Base-by-base conservation (phyloP, 1,140 invertebrate species). In the Dolichoris vasculosae region DNA sequence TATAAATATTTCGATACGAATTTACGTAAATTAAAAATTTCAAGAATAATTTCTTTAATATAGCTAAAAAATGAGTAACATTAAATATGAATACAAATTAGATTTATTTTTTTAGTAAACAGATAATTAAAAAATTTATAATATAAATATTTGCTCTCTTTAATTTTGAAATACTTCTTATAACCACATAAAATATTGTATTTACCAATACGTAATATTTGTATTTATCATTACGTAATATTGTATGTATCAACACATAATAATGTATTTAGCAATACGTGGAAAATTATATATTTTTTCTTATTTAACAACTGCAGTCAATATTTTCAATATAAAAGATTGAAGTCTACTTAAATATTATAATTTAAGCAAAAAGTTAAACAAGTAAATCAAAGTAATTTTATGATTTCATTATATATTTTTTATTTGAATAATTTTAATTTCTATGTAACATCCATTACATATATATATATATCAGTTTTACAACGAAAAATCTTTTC, bases 401-500 rank as follows among this genome's bases (percentile, higher is more conserved):
- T 59, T 26, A 4, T 59, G 13, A 59, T 59, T 59, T n/a, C n/a
- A 26, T 59, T 3, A 3, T 26, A 59, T 13, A 6, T 4, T 59
- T 20, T 26, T n/a, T n/a, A n/a, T n/a, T n/a, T 26, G 7, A 59
- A 26, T 26, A 9, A 26, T 59, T 1, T 67, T 67, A 67, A 32
- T 17, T 67, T 67, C 15, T 35, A 67, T 30, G 35, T 17, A 32
- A 35, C 15, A 67, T 67, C 23, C 23, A 26, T 59, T 59, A 32
- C 15, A 0, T 35, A 67, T n/a, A 71, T 4, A 38, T 26, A 26
- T 13, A 26, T 80, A 64, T n/a, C n/a, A 64, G 6, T 67, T 7
- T 17, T 46, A 6, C 1, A 1, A 26, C 40, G 32, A 69, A 73
- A 82, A 76, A 83, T 83, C 82, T 83, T 83, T 76, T 76, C 71